Evolutionary conservation across 2,888 invertebrate genomes (phyloP), one percentile per base, ranked within the genome.

Genomic region (Lacanobia oleracea): DNA sequence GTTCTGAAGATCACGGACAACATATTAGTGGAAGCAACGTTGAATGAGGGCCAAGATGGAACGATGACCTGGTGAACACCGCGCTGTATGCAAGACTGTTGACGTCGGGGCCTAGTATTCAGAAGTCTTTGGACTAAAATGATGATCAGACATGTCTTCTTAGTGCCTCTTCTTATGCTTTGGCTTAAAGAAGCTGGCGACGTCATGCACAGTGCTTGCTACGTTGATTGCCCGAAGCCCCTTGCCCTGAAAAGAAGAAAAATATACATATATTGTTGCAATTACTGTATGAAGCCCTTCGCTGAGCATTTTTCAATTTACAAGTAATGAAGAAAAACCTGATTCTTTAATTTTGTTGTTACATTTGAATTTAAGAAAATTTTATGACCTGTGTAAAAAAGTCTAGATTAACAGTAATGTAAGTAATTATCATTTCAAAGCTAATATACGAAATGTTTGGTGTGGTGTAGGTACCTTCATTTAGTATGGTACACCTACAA

Each of bases 201-300:
- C 83, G 67, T 93, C 92, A 73, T 93, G 88, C 0, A 88, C 90
- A n/a, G 92, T 91, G 70, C 85, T 90, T 21, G 91, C 92, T 64
- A 92, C 84, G 75, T 91, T 91, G 48, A 92, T 72, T 27, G 88
- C 90, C n/a, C 89, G 87, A 9, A 93, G 77, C 21, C 90, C 90
- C 57, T 91, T 87, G 21, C 90, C 90, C 92, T 93, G 85, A 64
- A 90, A 90, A 75, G 0, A 75, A 50, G 7, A 59, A 10, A 37
- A 50, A 9, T 7, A 27, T 54, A 27, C 27, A 27, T 27, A 16
- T 54, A 18, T 1, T 33, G 16, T 54, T 6, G 16, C 48, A 48
- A 48, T 0, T 18, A 48, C 6, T 6, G n/a, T n/a, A n/a, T n/a
- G n/a, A n/a, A n/a, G 27, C 27, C 27, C 27, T 27, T 27, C 27